Percentiles rank a stretch among this genome's conserved stretches.
Conservation (phyloP, 2,888 invertebrate genomes). For the Meteorus colon region DNA sequence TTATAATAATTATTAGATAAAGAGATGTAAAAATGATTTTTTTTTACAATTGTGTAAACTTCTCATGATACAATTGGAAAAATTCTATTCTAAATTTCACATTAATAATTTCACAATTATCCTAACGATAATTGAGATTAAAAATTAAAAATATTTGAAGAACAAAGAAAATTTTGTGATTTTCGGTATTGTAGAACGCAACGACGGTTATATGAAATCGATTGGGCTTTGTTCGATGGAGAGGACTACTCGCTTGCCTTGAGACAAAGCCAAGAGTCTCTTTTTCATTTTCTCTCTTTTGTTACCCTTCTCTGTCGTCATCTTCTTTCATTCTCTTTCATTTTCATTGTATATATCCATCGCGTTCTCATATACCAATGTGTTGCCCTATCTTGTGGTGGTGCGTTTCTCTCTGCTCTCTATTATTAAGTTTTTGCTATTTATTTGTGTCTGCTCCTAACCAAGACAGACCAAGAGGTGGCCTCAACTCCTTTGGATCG, state of each 20-base stretch:
- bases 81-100: too few relatives aligned
- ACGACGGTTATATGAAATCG: slow-evolving; percentile 3
- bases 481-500: slow-evolving; percentile 22
- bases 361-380: slow-evolving; percentile 2
- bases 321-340: slow-evolving; percentile 10
- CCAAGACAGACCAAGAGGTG: slow-evolving; percentile 4
- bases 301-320: not conserved
- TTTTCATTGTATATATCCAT: slow-evolving; percentile 20
- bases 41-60: too few relatives aligned
- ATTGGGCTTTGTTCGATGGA: slow-evolving; percentile 29
- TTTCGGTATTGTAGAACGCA: slow-evolving; percentile 6
- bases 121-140: not conserved
- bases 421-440: slow-evolving; percentile 73
- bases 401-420: slow-evolving; percentile 60
- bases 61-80: too few relatives aligned
- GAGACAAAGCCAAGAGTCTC: slow-evolving; percentile 66
- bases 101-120: too few relatives aligned
- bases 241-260: slow-evolving; percentile 68
- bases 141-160: not conserved
- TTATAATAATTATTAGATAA: too few relatives aligned
- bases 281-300: slow-evolving; percentile 48
- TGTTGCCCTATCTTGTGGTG: slow-evolving; percentile 37
- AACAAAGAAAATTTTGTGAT: slow-evolving; percentile 16
- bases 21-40: too few relatives aligned
- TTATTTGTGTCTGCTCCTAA: slow-evolving; percentile 70